Percentiles rank a stretch among this genome's conserved stretches.
Conservation (phyloP, 2,888 invertebrate species). For the Scaptomyza polygonia region DNA sequence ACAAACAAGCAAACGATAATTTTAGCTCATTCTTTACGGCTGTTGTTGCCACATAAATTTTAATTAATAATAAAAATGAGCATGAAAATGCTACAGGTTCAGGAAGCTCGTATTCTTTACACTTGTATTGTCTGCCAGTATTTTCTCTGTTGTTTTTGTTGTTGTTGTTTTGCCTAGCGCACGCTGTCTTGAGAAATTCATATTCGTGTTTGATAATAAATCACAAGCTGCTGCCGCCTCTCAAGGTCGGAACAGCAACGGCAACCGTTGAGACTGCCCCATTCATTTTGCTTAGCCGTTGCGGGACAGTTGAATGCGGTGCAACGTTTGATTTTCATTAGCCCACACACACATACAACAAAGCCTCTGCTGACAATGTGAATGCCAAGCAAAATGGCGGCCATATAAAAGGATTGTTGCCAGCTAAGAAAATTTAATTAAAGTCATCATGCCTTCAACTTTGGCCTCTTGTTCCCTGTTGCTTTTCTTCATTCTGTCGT, state of each 20-base stretch:
- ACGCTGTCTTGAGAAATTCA: conserved; percentile 64
- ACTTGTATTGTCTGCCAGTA: conserved; percentile 22
- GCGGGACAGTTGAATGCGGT: conserved; percentile 47
- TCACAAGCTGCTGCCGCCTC: conserved; percentile 69
- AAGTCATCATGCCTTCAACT: conserved; percentile 51
- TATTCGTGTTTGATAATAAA: conserved; percentile 78
- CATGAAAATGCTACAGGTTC: conserved; percentile 73
- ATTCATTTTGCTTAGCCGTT: conserved; percentile 49
- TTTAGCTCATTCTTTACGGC: conserved; percentile 4
- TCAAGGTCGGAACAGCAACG: conserved; percentile 24
- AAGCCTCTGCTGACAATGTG: conserved; percentile 20
- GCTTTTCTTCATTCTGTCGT: not conserved
- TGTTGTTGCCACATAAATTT: conserved; percentile 67
- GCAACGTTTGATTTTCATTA: conserved; percentile 66
- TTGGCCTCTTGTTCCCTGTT: conserved; percentile 9
- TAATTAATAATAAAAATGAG: conserved; percentile 77
- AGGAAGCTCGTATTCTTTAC: conserved; percentile 6
- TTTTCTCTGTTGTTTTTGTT: conserved; percentile 3
- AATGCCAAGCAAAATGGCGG: conserved; percentile 56
- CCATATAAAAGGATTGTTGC: conserved; percentile 77
- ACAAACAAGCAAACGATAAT: conserved; percentile 25
- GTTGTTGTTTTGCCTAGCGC: conserved; percentile 30
- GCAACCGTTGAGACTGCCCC: conserved; percentile 27
- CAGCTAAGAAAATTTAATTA: conserved; percentile 74
- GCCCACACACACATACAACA: conserved; percentile 17